phyloP scores from a whole-genome alignment of 2,888 invertebrate species.

The Carpatolechia fugitivella region DNA sequence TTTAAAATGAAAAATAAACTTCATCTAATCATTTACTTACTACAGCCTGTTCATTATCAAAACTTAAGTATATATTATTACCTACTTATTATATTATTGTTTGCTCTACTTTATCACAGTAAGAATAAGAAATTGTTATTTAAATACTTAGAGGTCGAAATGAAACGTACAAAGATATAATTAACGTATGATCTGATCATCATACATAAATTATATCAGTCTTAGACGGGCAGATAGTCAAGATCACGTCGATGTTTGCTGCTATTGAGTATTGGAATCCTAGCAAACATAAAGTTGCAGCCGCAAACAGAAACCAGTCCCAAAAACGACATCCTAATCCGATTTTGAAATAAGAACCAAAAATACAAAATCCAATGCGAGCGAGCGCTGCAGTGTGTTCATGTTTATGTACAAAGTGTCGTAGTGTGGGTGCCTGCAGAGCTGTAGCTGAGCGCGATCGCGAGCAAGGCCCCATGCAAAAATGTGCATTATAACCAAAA shows the following conservation, averaged over 20 bases:
- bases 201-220: too few species aligned
- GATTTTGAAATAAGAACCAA: conserved; percentile 12
- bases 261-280: background rate
- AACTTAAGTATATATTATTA: background rate
- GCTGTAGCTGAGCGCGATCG: conserved; percentile 58
- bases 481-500: conserved; percentile 64
- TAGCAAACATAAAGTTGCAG: background rate
- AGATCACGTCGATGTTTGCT: too few species aligned
- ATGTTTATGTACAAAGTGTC: conserved; percentile 10
- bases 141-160: too few species aligned
- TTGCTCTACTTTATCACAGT: too few species aligned
- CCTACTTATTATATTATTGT: too few species aligned
- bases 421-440: conserved; percentile 57
- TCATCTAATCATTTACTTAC: too few species aligned
- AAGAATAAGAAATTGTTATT: too few species aligned
- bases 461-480: conserved; percentile 71
- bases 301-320: background rate
- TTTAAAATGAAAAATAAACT: too few species aligned
- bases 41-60: background rate
- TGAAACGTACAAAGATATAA: too few species aligned
- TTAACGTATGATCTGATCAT: too few species aligned
- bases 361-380: conserved; percentile 7
- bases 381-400: conserved; percentile 11
- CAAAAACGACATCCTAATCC: conserved; percentile 8
- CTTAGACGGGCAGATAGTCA: too few species aligned